Evolutionary conservation across 2,113 vertebrate genomes (phyloP), one percentile per base, ranked within the genome.

Genomic region (Forbesichthys agassizii): DNA sequence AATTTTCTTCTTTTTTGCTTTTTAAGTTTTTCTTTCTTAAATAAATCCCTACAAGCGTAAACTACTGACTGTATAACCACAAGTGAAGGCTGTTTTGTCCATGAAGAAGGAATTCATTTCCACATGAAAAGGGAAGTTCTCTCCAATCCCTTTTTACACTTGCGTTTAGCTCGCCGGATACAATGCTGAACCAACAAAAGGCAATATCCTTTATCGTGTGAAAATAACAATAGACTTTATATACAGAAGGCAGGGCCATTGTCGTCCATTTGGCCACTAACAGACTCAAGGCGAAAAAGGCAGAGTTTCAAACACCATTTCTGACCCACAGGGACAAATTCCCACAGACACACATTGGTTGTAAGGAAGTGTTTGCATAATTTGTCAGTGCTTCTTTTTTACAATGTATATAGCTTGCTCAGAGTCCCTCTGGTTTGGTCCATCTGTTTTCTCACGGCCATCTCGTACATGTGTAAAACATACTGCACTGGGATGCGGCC

Each of bases 121-220:
- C 89, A 89, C 89, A 90, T 91, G 89, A 90, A 91, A 88, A 84
- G 86, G 58, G 63, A 84, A 84, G 68, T 87, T 84, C 79, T 79
- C 76, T 86, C 83, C 87, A 89, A 91, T 90, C 89, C 88, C 77
- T 83, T 91, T 88, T 84, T 73, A 86, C 87, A 88, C 59, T 81
- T 85, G 88, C 61, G 66, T 86, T 87, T 81, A 84, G 81, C 85
- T 85, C 78, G 76, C 49, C 10, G 11, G 68, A 67, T 81, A 90
- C 86, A 89, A 87, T 86, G 46, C 69, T 14, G 8, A 57, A 69
- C 72, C 64, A 71, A 85, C 80, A 81, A 88, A 91, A 88, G 87
- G 74, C 82, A 84, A 79, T 58, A 86, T 82, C 78, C 84, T 74
- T 74, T 79, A 82, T 74, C 58, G 71, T 76, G 79, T 64, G 70